phyloP scores from a whole-genome alignment of 2,113 vertebrate genomes.

The Sardina pilchardus region DNA sequence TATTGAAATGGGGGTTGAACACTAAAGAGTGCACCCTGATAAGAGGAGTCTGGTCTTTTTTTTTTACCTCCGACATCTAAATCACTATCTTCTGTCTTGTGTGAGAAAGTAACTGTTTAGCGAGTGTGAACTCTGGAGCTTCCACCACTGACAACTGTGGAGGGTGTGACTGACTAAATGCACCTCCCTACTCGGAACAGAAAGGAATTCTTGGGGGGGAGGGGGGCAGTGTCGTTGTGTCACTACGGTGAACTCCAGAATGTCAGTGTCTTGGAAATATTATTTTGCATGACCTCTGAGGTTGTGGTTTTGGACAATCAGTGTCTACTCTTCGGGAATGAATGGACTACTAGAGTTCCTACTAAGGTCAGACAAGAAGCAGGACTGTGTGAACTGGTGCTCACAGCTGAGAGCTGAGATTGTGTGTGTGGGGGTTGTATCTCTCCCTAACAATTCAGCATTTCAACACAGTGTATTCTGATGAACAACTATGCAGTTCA shows the following conservation, averaged over 20 bases:
- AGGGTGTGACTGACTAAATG: neutral
- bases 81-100: too few species aligned
- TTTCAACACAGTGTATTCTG: neutral
- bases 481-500: neutral
- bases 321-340: neutral
- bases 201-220: neutral
- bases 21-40: neutral
- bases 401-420: neutral
- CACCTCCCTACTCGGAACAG: neutral
- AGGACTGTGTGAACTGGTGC: neutral
- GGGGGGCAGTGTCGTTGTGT: neutral
- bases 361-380: neutral
- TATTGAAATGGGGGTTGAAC: neutral
- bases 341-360: neutral
- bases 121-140: neutral
- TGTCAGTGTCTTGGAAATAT: conserved; percentile 2
- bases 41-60: too few species aligned
- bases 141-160: neutral
- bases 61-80: too few species aligned
- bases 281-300: neutral
- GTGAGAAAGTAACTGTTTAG: too few species aligned
- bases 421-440: neutral
- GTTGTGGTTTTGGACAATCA: neutral
- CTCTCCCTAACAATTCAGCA: neutral
- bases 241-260: neutral